Evolutionary conservation across 2,797 vertebrate genomes (phyloP).

Genomic region (Lophius americanus): DNA sequence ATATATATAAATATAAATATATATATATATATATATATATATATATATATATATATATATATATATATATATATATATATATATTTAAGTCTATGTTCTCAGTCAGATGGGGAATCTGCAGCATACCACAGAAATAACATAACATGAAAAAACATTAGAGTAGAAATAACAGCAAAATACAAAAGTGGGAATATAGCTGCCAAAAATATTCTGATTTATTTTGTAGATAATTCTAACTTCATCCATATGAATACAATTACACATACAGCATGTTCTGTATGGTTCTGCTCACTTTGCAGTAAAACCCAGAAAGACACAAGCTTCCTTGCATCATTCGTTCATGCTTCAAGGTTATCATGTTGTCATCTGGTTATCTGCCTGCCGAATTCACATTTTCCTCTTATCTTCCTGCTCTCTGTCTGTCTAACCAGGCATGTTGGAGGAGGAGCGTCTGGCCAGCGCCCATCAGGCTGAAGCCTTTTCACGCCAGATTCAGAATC

Average conservation of each 20-base stretch:
- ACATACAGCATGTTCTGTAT: no score
- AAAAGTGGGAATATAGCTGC: no score
- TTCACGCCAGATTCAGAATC: slow-evolving; percentile 90
- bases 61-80: no score
- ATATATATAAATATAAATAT: no score
- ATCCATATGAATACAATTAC: no score
- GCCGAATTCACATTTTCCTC: background rate
- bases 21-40: no score
- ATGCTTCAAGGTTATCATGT: slow-evolving; percentile 56
- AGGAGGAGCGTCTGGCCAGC: slow-evolving; percentile 89
- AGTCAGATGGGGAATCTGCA: no score
- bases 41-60: no score
- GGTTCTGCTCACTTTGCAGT: slow-evolving; percentile 6
- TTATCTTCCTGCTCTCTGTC: slow-evolving; percentile 1
- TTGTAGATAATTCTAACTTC: no score
- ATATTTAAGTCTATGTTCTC: no score
- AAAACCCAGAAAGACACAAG: slow-evolving; percentile 8
- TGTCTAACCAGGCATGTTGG: slow-evolving; percentile 84
- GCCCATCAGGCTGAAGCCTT: slow-evolving; percentile 93
- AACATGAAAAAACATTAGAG: background rate
- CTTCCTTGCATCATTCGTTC: slow-evolving; percentile 34
- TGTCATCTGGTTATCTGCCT: slow-evolving; percentile 47
- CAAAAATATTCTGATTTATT: no score
- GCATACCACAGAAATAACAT: slow-evolving; percentile 1
- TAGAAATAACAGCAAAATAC: no score